phyloP scores from a whole-genome alignment of 2,888 invertebrate species.

The Scrobipalpa atriplicella region DNA sequence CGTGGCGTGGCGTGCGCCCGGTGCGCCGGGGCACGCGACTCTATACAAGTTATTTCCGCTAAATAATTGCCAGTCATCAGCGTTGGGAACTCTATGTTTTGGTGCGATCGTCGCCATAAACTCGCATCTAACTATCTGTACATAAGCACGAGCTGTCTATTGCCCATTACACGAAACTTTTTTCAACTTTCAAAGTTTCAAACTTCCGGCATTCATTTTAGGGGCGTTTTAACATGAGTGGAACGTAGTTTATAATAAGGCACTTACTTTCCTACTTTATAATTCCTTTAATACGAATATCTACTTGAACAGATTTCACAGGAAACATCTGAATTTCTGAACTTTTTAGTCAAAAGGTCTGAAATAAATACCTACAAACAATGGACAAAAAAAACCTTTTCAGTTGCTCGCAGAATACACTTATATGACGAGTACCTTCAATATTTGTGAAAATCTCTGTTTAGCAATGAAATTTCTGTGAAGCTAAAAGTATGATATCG shows the following conservation, averaged over 20 bases:
- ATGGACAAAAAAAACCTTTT: no score
- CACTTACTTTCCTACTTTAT: background rate
- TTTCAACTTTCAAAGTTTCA: constrained; percentile 16
- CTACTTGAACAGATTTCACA: no score
- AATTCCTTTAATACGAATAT: no score
- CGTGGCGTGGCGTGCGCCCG: background rate
- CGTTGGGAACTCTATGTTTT: constrained; percentile 48
- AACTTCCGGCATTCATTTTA: background rate
- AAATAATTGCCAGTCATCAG: constrained; percentile 68
- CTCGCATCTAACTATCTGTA: constrained; percentile 12
- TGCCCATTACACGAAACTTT: constrained; percentile 14
- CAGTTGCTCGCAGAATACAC: no score
- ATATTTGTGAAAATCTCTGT: no score
- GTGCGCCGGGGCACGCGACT: constrained; percentile 23
- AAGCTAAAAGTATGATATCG: no score
- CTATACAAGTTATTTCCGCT: constrained; percentile 56
- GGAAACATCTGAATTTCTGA: no score
- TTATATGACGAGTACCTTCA: no score
- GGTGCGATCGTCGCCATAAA: constrained; percentile 31
- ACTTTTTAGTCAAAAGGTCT: no score
- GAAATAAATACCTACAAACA: no score
- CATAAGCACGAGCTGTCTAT: constrained; percentile 15
- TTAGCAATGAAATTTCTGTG: no score
- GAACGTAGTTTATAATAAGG: background rate
- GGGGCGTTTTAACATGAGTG: background rate